Evolutionary conservation across 1,140 invertebrate genomes (phyloP).

Genomic region (Achatina immaculata): DNA sequence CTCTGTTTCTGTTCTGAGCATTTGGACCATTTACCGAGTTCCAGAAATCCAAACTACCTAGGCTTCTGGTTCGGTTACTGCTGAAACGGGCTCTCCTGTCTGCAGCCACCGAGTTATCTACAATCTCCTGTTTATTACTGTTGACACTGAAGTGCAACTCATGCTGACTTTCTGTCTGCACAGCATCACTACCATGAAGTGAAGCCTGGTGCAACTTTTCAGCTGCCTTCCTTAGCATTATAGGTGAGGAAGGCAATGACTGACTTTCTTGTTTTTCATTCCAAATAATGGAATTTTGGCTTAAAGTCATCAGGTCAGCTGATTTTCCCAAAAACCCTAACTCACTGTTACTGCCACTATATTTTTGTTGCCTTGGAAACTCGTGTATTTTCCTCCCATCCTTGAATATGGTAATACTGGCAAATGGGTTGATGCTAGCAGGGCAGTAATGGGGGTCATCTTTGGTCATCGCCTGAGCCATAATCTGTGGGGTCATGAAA

Average conservation of each 20-base stretch:
- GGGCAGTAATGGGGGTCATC: conserved; percentile 69
- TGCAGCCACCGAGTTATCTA: neutral
- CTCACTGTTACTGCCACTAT: neutral
- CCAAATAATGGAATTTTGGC: conserved; percentile 52
- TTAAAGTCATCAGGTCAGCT: conserved; percentile 50
- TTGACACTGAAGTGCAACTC: conserved; percentile 6
- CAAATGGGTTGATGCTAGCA: conserved; percentile 65
- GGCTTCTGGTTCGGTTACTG: conserved; percentile 30
- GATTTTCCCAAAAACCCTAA: neutral
- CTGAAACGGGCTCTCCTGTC: conserved; percentile 8
- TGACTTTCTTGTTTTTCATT: conserved; percentile 43
- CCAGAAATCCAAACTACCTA: conserved; percentile 34
- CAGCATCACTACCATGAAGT: conserved; percentile 54
- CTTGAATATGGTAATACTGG: conserved; percentile 54
- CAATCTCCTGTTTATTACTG: neutral
- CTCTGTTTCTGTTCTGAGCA: neutral
- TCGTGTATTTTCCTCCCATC: conserved; percentile 64
- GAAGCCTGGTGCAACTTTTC: conserved; percentile 64
- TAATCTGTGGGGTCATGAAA: conserved; percentile 53
- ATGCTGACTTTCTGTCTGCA: neutral
- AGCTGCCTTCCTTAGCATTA: conserved; percentile 62
- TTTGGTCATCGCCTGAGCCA: conserved; percentile 68
- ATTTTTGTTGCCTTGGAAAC: conserved; percentile 47
- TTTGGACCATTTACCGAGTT: neutral
- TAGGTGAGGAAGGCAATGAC: conserved; percentile 64